Base-by-base conservation (phyloP, 1,140 invertebrate species). In the Drosophila sproati region DNA sequence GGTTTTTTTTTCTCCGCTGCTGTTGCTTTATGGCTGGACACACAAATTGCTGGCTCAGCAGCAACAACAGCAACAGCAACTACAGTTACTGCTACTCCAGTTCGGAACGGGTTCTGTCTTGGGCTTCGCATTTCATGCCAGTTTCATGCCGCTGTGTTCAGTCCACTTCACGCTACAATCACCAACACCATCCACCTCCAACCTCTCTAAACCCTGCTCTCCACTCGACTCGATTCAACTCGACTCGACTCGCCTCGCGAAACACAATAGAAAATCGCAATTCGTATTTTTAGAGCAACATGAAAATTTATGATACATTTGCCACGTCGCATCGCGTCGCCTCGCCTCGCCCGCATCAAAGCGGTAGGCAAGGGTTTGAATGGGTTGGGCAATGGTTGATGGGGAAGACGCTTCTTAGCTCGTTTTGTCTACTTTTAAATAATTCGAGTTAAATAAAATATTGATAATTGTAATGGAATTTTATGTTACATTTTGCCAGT, bases 221-320 rank as follows among this genome's bases (percentile, higher is more conserved):
- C 20, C 20, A 20, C 20, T 20, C 20, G 20, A 20, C 20, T 20
- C 20, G 20, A 20, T 2, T 20, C 20, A 20, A 20, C 20, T 20
- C 20, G 20, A 20, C 20, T 20, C 20, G 20, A 20, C 20, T 20
- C 20, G 20, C 43, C 34, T 54, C 45, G 75, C 70, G 63, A 43
- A 68, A 72, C 80, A 87, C 82, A 87, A 87, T 87, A 88, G 82
- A 87, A 88, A 88, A 87, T 87, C 83, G 83, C 80, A 81, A 69
- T 75, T 78, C 73, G 76, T 78, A 75, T 75, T 78, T 77, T 78
- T 78, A 66, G 74, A 82, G 79, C 63, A 87, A 72, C 83, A 87
- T 88, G 83, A 87, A 87, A 87, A 87, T 87, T 88, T 87, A 87
- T 87, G 83, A 88, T 88, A 80, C 83, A 87, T 87, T 78, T 76